These are phyloP conservation scores for Eristalinus sepulchralis DNA, from an alignment of 2,888 invertebrate genomes.

Conservation along the genomic window DNA sequence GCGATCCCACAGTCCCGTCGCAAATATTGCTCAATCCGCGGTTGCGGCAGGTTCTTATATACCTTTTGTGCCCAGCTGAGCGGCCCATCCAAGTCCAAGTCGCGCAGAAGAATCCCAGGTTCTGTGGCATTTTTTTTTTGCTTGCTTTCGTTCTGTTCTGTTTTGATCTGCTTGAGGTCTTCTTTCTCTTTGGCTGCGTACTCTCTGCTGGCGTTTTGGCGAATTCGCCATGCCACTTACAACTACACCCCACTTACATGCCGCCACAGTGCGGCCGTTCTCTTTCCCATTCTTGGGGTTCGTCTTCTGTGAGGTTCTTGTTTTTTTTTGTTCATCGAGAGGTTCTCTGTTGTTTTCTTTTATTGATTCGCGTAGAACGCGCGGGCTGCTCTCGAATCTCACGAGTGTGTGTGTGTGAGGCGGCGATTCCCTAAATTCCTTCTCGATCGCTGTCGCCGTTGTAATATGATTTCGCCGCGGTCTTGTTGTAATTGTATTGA, in stretches of 20 bases:
- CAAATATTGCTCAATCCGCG: conserved; percentile 75
- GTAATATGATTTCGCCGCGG: conserved; percentile 34
- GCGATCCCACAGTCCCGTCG: conserved; percentile 74
- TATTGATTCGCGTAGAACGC: conserved; percentile 17
- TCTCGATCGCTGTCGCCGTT: not conserved
- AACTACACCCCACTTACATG: conserved; percentile 40
- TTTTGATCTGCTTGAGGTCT: conserved; percentile 55
- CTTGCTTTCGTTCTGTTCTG: conserved; percentile 18
- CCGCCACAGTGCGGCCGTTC: conserved; percentile 5
- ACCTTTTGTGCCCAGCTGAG: conserved; percentile 72
- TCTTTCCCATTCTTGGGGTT: conserved; percentile 10
- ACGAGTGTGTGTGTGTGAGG: not conserved
- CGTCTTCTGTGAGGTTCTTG: conserved; percentile 11
- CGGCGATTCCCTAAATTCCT: conserved; percentile 31
- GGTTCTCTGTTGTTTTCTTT: conserved; percentile 35
- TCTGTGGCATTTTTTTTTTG: conserved; percentile 12
- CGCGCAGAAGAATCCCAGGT: conserved; percentile 60
- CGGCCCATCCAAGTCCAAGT: conserved; percentile 56
- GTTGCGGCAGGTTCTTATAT: conserved; percentile 76
- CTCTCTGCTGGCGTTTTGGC: conserved; percentile 43
- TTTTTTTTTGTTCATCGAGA: conserved; percentile 10
- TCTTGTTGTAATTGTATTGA: not conserved
- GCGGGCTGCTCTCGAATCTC: conserved; percentile 18
- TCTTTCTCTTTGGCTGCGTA: conserved; percentile 47
- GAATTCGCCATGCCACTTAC: conserved; percentile 54